These are phyloP conservation scores for Aphis gossypii DNA, from an alignment of 1,140 invertebrate species.

Conservation along the genomic window DNA sequence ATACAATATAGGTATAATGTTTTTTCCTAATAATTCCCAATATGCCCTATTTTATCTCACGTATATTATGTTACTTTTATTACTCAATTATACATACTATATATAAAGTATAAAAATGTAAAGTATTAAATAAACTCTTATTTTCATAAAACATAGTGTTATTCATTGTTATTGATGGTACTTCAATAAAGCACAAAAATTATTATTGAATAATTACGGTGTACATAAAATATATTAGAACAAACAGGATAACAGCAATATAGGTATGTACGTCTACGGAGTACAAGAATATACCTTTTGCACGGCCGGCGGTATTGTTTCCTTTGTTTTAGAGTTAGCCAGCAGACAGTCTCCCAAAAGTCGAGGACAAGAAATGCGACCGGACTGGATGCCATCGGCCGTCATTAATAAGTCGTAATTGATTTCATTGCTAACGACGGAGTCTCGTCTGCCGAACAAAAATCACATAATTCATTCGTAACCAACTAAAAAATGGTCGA, in stretches of 20 bases:
- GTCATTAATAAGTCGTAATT: slow-evolving; percentile 92
- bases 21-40: slow-evolving; percentile 10
- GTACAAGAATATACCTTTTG: slow-evolving; percentile 66
- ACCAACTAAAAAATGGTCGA: slow-evolving; percentile 14
- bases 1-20: slow-evolving; percentile 3
- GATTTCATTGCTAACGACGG: slow-evolving; percentile 85
- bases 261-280: neutral
- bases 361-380: slow-evolving; percentile 75
- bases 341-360: slow-evolving; percentile 76
- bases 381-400: slow-evolving; percentile 76
- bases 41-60: slow-evolving; percentile 25
- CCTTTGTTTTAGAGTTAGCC: slow-evolving; percentile 74
- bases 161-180: neutral
- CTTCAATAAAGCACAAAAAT: neutral
- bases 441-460: slow-evolving; percentile 75
- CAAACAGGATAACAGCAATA: neutral
- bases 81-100: slow-evolving; percentile 17
- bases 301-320: slow-evolving; percentile 78
- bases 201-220: neutral
- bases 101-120: slow-evolving; percentile 15
- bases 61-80: slow-evolving; percentile 6
- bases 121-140: neutral
- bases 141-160: slow-evolving; percentile 22
- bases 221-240: neutral
- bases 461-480: slow-evolving; percentile 18